These are phyloP conservation scores for Pangasius mekongensis DNA, from an alignment of 2,797 vertebrate species.

Conservation along the genomic window DNA sequence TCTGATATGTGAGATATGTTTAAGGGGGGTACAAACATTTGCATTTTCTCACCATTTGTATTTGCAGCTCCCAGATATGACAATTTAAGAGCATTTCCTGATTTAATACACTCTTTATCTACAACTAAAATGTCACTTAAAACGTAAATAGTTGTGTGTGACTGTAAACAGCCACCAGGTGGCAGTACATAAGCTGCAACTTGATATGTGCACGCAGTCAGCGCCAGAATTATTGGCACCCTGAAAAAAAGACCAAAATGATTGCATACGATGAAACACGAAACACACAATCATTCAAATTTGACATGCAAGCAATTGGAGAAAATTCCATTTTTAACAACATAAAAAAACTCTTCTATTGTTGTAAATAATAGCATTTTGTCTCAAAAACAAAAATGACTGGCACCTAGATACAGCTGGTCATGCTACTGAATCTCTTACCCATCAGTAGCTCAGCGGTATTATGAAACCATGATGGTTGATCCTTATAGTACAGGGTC, in stretches of 20 bases:
- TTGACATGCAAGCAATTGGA: not conserved
- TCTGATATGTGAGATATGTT: not conserved
- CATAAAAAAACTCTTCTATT: not conserved
- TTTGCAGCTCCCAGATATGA: not conserved
- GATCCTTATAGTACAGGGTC: not conserved
- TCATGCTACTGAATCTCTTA: no score
- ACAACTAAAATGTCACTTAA: not conserved
- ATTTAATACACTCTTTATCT: not conserved
- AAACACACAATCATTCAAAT: not conserved
- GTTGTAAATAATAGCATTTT: not conserved
- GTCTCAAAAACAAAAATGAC: not conserved
- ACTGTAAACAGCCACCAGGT: constrained; percentile 36
- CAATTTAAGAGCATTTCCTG: not conserved
- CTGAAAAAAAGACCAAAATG: not conserved
- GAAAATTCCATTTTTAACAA: not conserved
- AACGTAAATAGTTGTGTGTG: not conserved
- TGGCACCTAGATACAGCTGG: not conserved
- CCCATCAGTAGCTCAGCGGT: no score
- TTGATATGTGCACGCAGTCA: not conserved
- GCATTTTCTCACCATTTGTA: not conserved
- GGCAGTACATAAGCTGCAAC: constrained; percentile 1
- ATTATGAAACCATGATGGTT: not conserved
- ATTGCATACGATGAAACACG: not conserved
- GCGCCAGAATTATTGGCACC: not conserved
- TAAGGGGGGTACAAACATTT: not conserved